A percentile compares a stretch with the other conserved stretches of the same genome.
Evolutionary conservation across 1,140 invertebrate species (phyloP).

Genomic region (Cotesia chilonis): DNA sequence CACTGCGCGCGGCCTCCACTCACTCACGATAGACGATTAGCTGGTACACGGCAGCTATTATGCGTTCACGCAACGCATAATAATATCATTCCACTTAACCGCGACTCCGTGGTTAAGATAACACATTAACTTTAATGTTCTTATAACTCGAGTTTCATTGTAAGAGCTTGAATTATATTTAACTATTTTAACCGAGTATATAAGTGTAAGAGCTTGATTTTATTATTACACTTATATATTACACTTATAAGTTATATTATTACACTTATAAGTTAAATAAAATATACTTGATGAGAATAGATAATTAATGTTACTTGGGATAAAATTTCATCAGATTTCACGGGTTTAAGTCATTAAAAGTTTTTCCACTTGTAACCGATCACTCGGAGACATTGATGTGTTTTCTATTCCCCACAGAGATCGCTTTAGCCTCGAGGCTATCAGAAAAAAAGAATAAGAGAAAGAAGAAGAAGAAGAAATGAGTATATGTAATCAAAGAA

Average conservation of each 20-base stretch:
- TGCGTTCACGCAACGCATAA: conserved; percentile 38
- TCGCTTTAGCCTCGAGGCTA: background rate
- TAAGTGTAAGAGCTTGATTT: background rate
- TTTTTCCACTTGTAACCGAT: conserved; percentile 4
- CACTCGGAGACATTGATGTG: conserved; percentile 19
- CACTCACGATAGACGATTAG: conserved; percentile 31
- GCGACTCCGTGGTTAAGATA: conserved; percentile 6
- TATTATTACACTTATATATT: background rate
- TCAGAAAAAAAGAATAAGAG: background rate
- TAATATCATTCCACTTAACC: conserved; percentile 19
- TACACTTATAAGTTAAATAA: background rate
- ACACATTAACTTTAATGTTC: conserved; percentile 29
- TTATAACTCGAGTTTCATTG: conserved; percentile 14
- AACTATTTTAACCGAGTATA: background rate
- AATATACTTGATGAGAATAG: conserved; percentile 11
- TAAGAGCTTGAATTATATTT: background rate
- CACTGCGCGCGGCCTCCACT: conserved; percentile 20
- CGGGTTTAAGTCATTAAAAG: conserved; percentile 16
- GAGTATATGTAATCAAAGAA: background rate
- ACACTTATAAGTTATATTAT: background rate
- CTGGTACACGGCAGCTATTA: conserved; percentile 31
- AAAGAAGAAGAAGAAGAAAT: background rate
- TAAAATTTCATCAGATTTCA: conserved; percentile 4
- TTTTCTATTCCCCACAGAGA: conserved; percentile 23
- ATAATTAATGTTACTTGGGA: background rate